Conservation (phyloP, 2,797 vertebrate genomes). For the Sebastolobus altivelis region DNA sequence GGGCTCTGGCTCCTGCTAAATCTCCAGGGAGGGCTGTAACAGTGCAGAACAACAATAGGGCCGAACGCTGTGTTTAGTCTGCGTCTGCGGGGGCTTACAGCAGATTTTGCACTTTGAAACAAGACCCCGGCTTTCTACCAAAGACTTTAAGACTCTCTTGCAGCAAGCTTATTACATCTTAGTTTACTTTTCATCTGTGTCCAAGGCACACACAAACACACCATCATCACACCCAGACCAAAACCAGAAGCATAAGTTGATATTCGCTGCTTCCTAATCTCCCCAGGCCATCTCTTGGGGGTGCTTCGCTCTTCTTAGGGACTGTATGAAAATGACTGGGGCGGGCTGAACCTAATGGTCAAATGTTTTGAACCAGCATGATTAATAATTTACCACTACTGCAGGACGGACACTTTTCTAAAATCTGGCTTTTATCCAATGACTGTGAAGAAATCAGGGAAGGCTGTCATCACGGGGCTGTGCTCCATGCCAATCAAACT, state of each 20-base stretch:
- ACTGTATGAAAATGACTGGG: neutral
- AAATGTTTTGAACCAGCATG: neutral
- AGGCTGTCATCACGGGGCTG: neutral
- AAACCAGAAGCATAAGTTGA: conserved; percentile 50
- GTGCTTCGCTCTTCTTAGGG: conserved; percentile 6
- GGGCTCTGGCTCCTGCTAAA: conserved; percentile 71
- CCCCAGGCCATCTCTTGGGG: conserved; percentile 34
- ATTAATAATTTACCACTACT: neutral
- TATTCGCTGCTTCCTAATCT: conserved; percentile 49
- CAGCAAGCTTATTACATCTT: conserved; percentile 78
- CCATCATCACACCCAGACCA: conserved; percentile 54
- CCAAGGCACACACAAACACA: conserved; percentile 75
- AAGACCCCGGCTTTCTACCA: conserved; percentile 65
- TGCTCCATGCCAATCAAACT: neutral
- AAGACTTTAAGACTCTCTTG: conserved; percentile 81
- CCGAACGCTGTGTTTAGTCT: conserved; percentile 87
- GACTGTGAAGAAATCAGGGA: neutral
- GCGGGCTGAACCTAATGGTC: neutral
- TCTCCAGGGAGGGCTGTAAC: conserved; percentile 71
- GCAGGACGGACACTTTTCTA: neutral
- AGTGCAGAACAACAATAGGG: conserved; percentile 84
- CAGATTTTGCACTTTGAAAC: conserved; percentile 81
- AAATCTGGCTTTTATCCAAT: neutral
- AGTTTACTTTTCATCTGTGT: conserved; percentile 80
- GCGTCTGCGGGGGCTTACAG: conserved; percentile 86